Percentiles rank a stretch among this genome's conserved stretches.
Conservation (phyloP, 2,797 vertebrate genomes). For the Pipistrellus nathusii region DNA sequence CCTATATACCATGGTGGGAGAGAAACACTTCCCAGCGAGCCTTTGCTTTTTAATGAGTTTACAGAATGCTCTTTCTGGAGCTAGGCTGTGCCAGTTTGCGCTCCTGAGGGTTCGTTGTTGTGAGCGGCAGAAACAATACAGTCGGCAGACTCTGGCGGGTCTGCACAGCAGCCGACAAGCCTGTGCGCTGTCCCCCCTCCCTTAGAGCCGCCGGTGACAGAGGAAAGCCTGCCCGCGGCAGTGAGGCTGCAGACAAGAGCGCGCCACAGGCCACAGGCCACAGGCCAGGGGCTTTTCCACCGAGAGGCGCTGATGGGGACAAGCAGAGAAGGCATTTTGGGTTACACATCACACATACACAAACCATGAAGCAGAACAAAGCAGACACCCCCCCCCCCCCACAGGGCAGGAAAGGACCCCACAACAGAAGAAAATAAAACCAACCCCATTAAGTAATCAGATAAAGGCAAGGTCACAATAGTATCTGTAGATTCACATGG, state of each 20-base stretch:
- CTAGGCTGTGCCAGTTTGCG: not conserved
- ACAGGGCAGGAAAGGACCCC: not conserved
- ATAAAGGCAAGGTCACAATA: slow-evolving; percentile 4
- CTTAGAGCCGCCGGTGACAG: not conserved
- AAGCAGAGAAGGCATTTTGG: not conserved
- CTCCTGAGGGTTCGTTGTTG: not conserved
- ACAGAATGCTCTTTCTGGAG: not conserved
- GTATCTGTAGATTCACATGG: not conserved
- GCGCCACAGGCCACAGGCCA: not conserved
- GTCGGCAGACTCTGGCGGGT: not conserved
- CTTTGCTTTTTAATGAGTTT: slow-evolving; percentile 5
- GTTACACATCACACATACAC: not conserved
- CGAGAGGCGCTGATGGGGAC: not conserved
- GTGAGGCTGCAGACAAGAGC: not conserved
- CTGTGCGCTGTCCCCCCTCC: no score
- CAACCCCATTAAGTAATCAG: not conserved
- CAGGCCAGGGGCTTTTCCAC: not conserved
- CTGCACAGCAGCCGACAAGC: not conserved
- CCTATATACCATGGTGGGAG: not conserved
- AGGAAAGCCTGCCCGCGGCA: not conserved
- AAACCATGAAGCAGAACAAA: not conserved
- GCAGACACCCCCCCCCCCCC: not conserved
- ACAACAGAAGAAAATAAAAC: not conserved
- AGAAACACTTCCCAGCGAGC: not conserved
- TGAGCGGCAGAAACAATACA: not conserved